Evolutionary conservation across 2,113 vertebrate species (phyloP).

Genomic region (Nettapus auritus): DNA sequence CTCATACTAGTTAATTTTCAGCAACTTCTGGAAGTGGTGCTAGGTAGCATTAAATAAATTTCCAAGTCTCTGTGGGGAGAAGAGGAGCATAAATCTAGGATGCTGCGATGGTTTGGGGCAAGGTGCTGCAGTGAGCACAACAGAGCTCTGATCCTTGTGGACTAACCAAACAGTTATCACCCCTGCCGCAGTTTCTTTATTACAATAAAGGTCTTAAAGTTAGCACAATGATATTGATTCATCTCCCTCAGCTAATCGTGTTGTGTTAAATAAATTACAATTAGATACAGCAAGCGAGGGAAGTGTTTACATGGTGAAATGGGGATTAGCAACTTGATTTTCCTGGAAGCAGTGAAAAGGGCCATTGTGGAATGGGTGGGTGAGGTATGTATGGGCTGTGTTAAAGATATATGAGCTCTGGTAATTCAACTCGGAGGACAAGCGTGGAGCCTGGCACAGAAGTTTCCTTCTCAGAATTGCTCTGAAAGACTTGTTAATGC

Average conservation of each 20-base stretch:
- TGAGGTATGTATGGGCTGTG: neutral
- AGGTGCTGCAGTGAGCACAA: neutral
- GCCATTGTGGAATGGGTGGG: neutral
- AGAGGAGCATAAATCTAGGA: neutral
- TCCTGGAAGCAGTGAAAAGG: neutral
- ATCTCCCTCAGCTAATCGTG: neutral
- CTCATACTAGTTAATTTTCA: neutral
- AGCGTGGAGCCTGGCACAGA: neutral
- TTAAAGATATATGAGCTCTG: neutral
- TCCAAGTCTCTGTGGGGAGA: neutral
- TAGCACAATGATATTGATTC: neutral
- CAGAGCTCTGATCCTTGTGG: neutral
- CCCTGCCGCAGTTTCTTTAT: neutral
- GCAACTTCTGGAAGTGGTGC: neutral
- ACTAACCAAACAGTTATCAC: neutral
- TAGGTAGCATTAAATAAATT: neutral
- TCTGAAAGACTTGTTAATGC: neutral
- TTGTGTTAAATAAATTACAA: neutral
- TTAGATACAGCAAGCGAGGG: neutral
- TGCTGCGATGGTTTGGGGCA: neutral
- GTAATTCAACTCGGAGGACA: neutral
- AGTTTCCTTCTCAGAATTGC: neutral
- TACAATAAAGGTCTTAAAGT: neutral
- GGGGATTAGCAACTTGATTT: neutral
- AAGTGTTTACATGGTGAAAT: neutral